Evolutionary conservation across 2,797 vertebrate species (phyloP).

Genomic region (Enteromius radiatus): DNA sequence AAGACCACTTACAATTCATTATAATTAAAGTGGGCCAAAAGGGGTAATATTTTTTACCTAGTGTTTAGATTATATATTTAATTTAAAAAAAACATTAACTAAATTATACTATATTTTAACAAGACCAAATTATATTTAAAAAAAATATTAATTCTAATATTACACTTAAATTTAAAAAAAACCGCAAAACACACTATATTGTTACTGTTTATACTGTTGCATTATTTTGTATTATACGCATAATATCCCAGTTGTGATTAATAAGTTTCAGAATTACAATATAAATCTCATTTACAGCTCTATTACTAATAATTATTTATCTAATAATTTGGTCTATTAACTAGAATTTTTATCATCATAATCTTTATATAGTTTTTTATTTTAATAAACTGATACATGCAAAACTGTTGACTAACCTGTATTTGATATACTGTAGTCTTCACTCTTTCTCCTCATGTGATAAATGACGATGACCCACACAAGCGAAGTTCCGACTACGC

Average conservation of each 20-base stretch:
- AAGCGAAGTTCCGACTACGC: constrained; percentile 96
- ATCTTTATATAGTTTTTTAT: not conserved
- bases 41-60: not conserved
- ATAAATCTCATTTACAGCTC: not conserved
- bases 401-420: constrained; percentile 83
- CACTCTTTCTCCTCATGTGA: constrained; percentile 93
- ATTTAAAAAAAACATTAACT: not conserved
- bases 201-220: not conserved
- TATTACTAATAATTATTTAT: not conserved
- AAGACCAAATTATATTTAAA: not conserved
- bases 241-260: not conserved
- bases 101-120: not conserved
- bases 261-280: not conserved
- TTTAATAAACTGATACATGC: not conserved
- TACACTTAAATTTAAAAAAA: not conserved
- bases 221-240: not conserved
- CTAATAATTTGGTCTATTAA: not conserved
- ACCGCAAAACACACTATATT: not conserved
- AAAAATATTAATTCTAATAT: not conserved
- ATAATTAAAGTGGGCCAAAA: not conserved
- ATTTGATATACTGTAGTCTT: constrained; percentile 96
- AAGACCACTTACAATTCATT: not conserved
- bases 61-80: not conserved
- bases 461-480: constrained; percentile 99
- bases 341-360: not conserved